Evolutionary conservation across 1,140 invertebrate species (phyloP), one percentile per base, ranked within the genome.

Genomic region (Drosophila ohnishii): DNA sequence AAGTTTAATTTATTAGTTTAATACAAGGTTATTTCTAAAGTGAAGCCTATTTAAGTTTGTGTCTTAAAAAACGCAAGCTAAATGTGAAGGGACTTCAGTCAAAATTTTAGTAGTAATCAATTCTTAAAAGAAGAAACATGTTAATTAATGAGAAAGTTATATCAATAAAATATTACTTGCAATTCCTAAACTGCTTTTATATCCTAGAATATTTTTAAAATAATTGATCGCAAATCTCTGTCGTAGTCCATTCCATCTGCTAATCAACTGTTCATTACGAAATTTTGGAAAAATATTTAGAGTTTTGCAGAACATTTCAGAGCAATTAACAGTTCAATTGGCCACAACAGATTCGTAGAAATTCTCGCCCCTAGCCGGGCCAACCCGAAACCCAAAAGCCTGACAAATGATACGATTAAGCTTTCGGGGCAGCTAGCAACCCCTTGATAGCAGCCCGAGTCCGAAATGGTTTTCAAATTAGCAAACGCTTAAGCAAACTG

Each of bases 391-490:
- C 34, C 51, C n/a, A 16, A 39, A 66, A 75, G 48, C 61, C 37
- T 60, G 72, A 75, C 32, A 67, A 75, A 75, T 75, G 48, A 62
- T 56, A 45, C 42, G n/a, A 44, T 22, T 51, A 34, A 34, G 47
- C 16, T 53, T 25, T 37, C 8, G 28, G 28, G 19, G 47, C 47
- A 48, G 47, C 13, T 35, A 37, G 50, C 50, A 48, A 50, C 50
- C 67, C 30, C 40, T 64, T 73, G 40, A 83, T 16, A 13, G 63
- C 5, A 9, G 45, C 45, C 42, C 19, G 19, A 40, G 47, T 35
- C 35, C 65, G 22, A 71, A 72, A 85, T 85, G 58, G 39, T 39
- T 78, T 60, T 64, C 62, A 67, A 86, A 78, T 86, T 85, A 78
- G 75, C 51, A 71, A 66, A 25, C 65, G 55, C 64, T 86, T 58